Evolutionary conservation across 2,797 vertebrate genomes (phyloP).

Genomic region (Linurgus olivaceus): DNA sequence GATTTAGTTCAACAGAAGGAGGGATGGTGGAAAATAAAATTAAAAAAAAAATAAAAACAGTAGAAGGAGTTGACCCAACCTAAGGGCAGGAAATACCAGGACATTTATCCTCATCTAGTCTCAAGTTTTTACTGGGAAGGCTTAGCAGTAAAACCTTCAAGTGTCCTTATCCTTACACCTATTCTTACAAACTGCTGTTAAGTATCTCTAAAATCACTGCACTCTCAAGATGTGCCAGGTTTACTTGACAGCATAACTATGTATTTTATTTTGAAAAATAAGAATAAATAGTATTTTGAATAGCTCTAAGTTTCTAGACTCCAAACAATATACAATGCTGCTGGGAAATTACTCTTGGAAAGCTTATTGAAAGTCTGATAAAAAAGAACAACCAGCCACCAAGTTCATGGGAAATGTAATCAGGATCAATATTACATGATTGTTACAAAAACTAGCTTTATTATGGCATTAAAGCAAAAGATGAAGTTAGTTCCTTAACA

Average conservation of each 20-base stretch:
- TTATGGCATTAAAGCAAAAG: neutral
- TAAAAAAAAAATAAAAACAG: rapidly evolving
- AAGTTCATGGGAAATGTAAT: neutral
- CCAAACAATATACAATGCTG: neutral
- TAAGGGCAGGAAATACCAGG: neutral
- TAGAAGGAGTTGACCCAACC: neutral
- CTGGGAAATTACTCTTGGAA: neutral
- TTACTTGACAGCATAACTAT: neutral
- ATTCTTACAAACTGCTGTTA: neutral
- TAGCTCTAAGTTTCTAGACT: neutral
- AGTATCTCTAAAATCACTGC: neutral
- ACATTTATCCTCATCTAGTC: neutral
- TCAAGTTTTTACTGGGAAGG: neutral
- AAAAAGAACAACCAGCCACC: neutral
- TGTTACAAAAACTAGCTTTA: neutral
- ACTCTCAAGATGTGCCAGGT: neutral
- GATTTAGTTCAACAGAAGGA: neutral
- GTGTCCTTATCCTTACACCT: neutral
- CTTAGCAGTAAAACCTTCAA: neutral
- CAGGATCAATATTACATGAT: neutral
- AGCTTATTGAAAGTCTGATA: neutral
- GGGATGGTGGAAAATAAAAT: rapidly evolving
- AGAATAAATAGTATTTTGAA: neutral
- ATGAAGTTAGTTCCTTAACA: neutral
- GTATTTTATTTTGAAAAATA: neutral